Conservation (phyloP, 1,140 invertebrate genomes). For the Kradibia gibbosae region DNA sequence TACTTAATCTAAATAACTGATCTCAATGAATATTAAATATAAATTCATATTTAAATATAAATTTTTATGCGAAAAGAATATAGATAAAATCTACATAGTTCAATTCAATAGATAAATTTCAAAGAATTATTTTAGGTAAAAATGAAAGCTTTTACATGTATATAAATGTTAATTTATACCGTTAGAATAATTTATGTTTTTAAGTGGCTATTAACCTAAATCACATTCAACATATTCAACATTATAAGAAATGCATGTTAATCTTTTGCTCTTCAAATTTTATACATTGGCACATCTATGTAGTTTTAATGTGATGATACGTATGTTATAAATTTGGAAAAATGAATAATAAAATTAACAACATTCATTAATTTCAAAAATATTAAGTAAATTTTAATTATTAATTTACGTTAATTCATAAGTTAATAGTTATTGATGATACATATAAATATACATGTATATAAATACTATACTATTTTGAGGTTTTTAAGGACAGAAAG, state of each 20-base stretch:
- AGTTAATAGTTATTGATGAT: no score
- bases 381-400: no score
- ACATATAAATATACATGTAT: no score
- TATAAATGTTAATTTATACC: not conserved
- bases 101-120: not conserved
- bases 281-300: not conserved
- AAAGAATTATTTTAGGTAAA: not conserved
- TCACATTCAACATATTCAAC: not conserved
- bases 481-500: no score
- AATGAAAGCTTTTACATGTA: not conserved
- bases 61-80: no score
- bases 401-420: no score
- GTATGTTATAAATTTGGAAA: not conserved
- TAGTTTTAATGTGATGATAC: not conserved
- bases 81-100: not conserved
- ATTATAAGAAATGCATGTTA: not conserved
- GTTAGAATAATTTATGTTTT: conserved; percentile 1
- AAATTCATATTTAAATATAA: no score
- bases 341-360: no score
- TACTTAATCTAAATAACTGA: no score
- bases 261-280: not conserved
- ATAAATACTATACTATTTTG: no score
- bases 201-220: conserved; percentile 3
- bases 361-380: no score
- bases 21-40: no score